Evolutionary conservation across 2,888 invertebrate genomes (phyloP).

Genomic region (Chrysolina oricalcia): DNA sequence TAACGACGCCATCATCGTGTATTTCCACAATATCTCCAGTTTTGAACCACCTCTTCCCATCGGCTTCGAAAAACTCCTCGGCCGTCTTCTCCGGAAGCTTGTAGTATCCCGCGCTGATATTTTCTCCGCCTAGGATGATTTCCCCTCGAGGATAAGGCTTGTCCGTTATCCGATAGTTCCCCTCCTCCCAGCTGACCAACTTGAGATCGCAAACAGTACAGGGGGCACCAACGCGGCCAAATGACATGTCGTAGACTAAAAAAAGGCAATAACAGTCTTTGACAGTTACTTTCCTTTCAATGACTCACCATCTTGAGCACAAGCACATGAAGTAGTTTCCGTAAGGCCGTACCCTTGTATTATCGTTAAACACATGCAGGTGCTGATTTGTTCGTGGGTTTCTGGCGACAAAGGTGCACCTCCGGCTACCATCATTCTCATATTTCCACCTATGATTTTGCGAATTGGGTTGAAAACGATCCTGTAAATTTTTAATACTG

Average conservation of each 20-base stretch:
- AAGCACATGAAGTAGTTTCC: constrained; percentile 95
- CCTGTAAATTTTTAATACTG: constrained; percentile 65
- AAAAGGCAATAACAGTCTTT: constrained; percentile 16
- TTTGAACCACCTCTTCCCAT: constrained; percentile 92
- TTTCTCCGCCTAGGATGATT: constrained; percentile 85
- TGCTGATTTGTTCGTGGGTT: constrained; percentile 94
- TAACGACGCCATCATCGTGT: constrained; percentile 93
- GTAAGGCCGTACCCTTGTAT: constrained; percentile 97
- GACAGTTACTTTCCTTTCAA: background rate
- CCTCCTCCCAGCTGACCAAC: constrained; percentile 95
- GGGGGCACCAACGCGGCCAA: constrained; percentile 92
- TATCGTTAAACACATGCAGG: constrained; percentile 92
- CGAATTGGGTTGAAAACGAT: constrained; percentile 75
- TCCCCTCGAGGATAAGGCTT: constrained; percentile 90
- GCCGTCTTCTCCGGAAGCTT: constrained; percentile 90
- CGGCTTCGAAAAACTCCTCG: constrained; percentile 90
- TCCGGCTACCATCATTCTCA: constrained; percentile 92
- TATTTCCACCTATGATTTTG: constrained; percentile 87
- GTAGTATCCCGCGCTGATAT: constrained; percentile 95
- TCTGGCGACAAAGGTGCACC: constrained; percentile 97
- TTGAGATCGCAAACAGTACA: constrained; percentile 88
- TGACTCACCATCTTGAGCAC: constrained; percentile 84
- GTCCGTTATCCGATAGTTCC: constrained; percentile 90
- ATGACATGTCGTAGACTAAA: constrained; percentile 69
- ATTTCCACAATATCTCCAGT: constrained; percentile 98